These are phyloP conservation scores for Temnothorax curvispinosus DNA, from an alignment of 1,140 invertebrate species.

Conservation along the genomic window DNA sequence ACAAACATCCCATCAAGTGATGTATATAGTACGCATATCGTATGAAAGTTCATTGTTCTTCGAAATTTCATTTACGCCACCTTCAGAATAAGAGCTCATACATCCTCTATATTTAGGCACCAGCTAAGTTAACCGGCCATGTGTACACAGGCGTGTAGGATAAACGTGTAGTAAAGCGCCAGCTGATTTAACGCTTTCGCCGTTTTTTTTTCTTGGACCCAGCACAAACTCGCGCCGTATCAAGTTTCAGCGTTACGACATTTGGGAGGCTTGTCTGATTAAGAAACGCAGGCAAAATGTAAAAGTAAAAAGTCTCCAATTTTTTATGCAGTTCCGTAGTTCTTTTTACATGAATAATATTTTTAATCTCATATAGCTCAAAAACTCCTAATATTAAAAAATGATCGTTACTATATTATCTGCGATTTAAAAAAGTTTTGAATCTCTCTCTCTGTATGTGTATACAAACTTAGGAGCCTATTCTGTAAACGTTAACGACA, in stretches of 20 bases:
- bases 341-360: not conserved
- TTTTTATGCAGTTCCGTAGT: not conserved
- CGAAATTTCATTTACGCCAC: slow-evolving; percentile 26
- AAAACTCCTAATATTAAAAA: not conserved
- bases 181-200: slow-evolving; percentile 33
- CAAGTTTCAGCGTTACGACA: slow-evolving; percentile 31
- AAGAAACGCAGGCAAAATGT: not conserved
- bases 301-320: not conserved
- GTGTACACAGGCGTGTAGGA: slow-evolving; percentile 13
- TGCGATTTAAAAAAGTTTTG: not conserved
- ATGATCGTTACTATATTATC: not conserved
- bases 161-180: slow-evolving; percentile 52
- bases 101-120: slow-evolving; percentile 63
- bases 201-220: slow-evolving; percentile 37
- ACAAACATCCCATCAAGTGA: not conserved
- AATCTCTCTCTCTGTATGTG: not conserved
- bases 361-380: not conserved
- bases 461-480: not conserved
- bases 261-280: slow-evolving; percentile 24
- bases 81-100: slow-evolving; percentile 43
- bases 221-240: slow-evolving; percentile 9
- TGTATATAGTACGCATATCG: not conserved
- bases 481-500: too few species aligned
- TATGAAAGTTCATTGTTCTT: slow-evolving; percentile 16
- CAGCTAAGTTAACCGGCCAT: slow-evolving; percentile 16